Evolutionary conservation across 2,888 invertebrate species (phyloP).

Genomic region (Leptinotarsa haldemani): DNA sequence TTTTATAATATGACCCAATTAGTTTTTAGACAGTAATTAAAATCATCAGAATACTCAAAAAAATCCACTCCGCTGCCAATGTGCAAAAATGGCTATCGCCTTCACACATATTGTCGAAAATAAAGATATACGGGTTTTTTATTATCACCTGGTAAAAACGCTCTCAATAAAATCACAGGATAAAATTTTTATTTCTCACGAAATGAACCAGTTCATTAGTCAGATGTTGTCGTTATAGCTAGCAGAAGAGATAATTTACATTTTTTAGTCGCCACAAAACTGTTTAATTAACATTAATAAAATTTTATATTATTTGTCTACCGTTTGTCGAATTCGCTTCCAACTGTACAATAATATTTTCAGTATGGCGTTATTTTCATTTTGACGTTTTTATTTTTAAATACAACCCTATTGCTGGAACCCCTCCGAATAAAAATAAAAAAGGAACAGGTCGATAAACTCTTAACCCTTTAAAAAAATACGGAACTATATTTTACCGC

Average conservation of each 20-base stretch:
- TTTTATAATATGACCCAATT: too few relatives aligned
- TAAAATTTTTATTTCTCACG: slow-evolving; percentile 16
- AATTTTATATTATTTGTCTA: slow-evolving; percentile 33
- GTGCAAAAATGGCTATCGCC: not conserved
- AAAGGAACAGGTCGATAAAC: slow-evolving; percentile 44
- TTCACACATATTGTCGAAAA: not conserved
- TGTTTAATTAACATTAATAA: slow-evolving; percentile 5
- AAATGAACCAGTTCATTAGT: slow-evolving; percentile 24
- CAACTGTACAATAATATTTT: slow-evolving; percentile 35
- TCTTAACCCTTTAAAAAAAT: slow-evolving; percentile 49
- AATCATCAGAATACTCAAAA: not conserved
- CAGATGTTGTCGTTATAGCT: slow-evolving; percentile 11
- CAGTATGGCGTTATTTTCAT: slow-evolving; percentile 38
- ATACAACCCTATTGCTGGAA: slow-evolving; percentile 26
- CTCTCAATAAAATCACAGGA: slow-evolving; percentile 4
- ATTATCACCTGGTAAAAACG: not conserved
- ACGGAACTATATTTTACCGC: slow-evolving; percentile 48
- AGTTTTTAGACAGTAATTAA: not conserved
- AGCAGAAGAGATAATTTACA: slow-evolving; percentile 13
- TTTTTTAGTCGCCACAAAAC: slow-evolving; percentile 17
- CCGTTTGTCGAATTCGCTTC: slow-evolving; percentile 32
- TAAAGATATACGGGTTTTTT: slow-evolving; percentile 14
- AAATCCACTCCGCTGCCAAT: not conserved
- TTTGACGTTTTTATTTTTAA: slow-evolving; percentile 39
- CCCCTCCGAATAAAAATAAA: slow-evolving; percentile 29